Percentiles rank a stretch among this genome's conserved stretches.
Conservation (phyloP, 1,140 invertebrate genomes). For the Chironomus tepperi region DNA sequence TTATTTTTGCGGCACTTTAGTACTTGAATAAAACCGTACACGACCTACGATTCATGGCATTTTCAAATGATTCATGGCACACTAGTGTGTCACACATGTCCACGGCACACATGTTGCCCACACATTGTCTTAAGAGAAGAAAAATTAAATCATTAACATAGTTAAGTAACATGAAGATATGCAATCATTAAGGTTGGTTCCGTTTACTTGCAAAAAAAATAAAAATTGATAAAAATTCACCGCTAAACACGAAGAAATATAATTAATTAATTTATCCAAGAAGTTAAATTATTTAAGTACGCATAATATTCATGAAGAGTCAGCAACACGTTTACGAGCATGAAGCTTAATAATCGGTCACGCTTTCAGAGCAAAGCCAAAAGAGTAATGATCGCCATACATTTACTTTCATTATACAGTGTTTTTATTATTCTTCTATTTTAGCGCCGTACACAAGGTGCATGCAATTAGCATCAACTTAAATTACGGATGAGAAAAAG, state of each 20-base stretch:
- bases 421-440: neutral
- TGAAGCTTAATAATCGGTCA: slow-evolving; percentile 13
- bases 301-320: slow-evolving; percentile 8
- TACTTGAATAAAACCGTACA: no score
- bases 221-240: neutral
- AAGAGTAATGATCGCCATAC: slow-evolving; percentile 3
- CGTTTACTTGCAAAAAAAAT: neutral
- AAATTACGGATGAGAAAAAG: neutral
- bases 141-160: no score
- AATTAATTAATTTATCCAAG: neutral
- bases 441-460: slow-evolving; percentile 4
- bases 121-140: no score
- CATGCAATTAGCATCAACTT: neutral
- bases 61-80: no score
- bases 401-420: neutral
- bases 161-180: no score
- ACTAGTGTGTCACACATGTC: no score
- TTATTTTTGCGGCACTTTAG: no score
- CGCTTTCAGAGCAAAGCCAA: neutral
- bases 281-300: neutral
- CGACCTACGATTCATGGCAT: no score
- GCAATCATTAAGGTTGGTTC: neutral
- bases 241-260: neutral
- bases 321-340: neutral
- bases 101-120: no score